These are phyloP conservation scores for Drosophila subquinaria DNA, from an alignment of 2,888 invertebrate genomes.

Conservation along the genomic window DNA sequence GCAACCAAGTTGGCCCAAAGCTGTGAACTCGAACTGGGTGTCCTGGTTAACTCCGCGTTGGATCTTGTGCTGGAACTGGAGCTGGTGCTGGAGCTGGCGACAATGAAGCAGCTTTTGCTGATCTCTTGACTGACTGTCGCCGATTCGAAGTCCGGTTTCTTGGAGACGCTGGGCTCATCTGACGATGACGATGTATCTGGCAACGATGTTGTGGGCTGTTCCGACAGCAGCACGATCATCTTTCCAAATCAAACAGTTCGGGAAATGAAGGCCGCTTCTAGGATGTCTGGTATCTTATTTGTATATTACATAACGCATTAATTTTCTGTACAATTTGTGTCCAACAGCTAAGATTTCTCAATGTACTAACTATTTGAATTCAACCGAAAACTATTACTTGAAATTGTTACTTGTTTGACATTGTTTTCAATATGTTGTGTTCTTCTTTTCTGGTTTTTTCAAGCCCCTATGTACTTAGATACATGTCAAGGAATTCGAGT, in stretches of 20 bases:
- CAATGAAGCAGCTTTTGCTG: neutral
- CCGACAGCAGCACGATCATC: slow-evolving; percentile 33
- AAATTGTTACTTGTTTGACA: slow-evolving; percentile 4
- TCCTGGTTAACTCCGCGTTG: neutral
- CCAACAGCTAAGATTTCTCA: slow-evolving; percentile 18
- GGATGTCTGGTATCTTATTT: neutral
- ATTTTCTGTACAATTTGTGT: slow-evolving; percentile 17
- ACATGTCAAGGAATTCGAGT: neutral
- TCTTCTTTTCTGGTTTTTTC: too few species aligned
- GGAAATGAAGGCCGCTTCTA: neutral
- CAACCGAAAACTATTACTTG: slow-evolving; percentile 5
- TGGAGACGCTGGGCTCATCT: slow-evolving; percentile 2
- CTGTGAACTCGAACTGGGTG: neutral
- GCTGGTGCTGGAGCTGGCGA: neutral
- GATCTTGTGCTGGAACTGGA: neutral
- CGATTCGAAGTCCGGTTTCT: neutral
- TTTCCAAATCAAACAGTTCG: slow-evolving; percentile 16
- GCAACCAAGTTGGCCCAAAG: neutral
- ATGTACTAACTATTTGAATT: neutral
- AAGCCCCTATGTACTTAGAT: too few species aligned
- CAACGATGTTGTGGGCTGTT: slow-evolving; percentile 19
- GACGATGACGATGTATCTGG: slow-evolving; percentile 2
- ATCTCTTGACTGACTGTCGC: neutral
- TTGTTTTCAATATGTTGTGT: slow-evolving; percentile 3
- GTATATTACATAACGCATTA: slow-evolving; percentile 28